Percentiles rank a stretch among this genome's conserved stretches.
These are phyloP conservation scores for Anagrus nilaparvatae DNA, from an alignment of 1,140 invertebrate species.

Conservation along the genomic window DNA sequence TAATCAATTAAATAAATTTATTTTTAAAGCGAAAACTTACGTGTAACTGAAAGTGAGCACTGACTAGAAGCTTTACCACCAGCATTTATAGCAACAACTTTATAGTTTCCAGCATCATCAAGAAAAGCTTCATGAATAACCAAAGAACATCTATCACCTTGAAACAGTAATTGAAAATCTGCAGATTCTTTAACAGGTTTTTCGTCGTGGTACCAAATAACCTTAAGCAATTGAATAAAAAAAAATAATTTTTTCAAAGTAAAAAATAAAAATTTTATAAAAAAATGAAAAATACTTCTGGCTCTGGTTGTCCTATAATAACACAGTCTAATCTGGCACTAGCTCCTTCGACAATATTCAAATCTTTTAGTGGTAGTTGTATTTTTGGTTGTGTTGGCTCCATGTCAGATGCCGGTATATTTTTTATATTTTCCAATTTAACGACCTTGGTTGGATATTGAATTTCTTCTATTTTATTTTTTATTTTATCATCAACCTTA, in stretches of 20 bases:
- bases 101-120: conserved; percentile 70
- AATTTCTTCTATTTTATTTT: no score
- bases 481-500: no score
- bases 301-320: conserved; percentile 75
- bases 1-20: neutral
- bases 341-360: conserved; percentile 58
- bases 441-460: no score
- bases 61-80: conserved; percentile 67
- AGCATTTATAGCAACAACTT: conserved; percentile 71
- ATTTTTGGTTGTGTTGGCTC: conserved; percentile 63
- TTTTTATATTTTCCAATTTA: no score
- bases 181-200: conserved; percentile 74
- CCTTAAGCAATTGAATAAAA: conserved; percentile 31
- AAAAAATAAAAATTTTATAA: conserved; percentile 4
- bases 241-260: conserved; percentile 6
- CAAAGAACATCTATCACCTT: conserved; percentile 70
- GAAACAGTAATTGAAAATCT: conserved; percentile 70
- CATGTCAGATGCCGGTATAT: no score
- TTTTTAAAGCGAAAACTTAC: conserved; percentile 34
- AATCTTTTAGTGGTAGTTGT: conserved; percentile 58
- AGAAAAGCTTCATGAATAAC: conserved; percentile 63
- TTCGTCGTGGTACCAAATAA: conserved; percentile 81
- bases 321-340: conserved; percentile 65
- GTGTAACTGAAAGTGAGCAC: conserved; percentile 52
- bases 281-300: conserved; percentile 61